A percentile compares a stretch with the other conserved stretches of the same genome.
phyloP scores from a whole-genome alignment of 2,113 vertebrate species.

The human region DNA sequence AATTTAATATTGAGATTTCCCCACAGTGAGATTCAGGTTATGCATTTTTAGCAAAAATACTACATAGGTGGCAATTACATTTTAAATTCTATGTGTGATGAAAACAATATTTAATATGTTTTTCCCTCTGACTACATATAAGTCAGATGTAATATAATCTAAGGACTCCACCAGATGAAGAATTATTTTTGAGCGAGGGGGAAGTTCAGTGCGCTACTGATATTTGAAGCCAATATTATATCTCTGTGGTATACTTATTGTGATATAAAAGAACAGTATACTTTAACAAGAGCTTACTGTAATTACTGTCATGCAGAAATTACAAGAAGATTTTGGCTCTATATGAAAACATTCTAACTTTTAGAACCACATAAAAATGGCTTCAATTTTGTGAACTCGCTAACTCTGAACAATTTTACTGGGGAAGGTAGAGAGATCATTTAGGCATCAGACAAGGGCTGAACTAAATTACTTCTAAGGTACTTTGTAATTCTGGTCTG shows the following conservation, averaged over 20 bases:
- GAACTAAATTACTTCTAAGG: neutral
- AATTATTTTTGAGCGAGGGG: neutral
- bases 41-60: conserved; percentile 16
- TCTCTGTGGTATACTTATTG: conserved; percentile 23
- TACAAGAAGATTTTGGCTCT: conserved; percentile 43
- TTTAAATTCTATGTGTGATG: conserved; percentile 15
- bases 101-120: neutral
- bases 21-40: neutral
- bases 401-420: neutral
- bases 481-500: neutral
- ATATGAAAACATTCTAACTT: conserved; percentile 53
- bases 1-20: conserved; percentile 16
- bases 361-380: neutral
- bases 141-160: conserved; percentile 14
- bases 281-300: conserved; percentile 50
- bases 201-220: conserved; percentile 18
- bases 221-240: conserved; percentile 50
- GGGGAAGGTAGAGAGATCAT: neutral
- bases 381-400: conserved; percentile 32
- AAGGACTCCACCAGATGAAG: conserved; percentile 38
- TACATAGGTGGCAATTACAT: neutral
- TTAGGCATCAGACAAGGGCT: neutral
- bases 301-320: conserved; percentile 62
- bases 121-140: no score
- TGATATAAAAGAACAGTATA: conserved; percentile 32